These are phyloP conservation scores for Phyllotreta cruciferae DNA, from an alignment of 2,888 invertebrate species.

Conservation along the genomic window DNA sequence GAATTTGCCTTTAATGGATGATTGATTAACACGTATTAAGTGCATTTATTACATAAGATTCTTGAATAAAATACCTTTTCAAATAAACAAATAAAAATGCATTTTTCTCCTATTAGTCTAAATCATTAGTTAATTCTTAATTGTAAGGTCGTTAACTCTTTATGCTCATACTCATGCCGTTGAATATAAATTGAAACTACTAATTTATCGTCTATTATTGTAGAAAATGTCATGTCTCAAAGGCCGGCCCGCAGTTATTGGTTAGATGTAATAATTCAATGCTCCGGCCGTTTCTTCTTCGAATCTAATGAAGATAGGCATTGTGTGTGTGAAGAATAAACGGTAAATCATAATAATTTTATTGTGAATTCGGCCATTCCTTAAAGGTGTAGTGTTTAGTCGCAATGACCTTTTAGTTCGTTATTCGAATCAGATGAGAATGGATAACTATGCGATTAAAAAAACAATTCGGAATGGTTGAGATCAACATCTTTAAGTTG, in stretches of 20 bases:
- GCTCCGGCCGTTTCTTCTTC: slow-evolving; percentile 3
- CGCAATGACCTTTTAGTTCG: slow-evolving; percentile 5
- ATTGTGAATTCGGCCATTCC: slow-evolving; percentile 5
- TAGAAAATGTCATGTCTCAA: slow-evolving; percentile 29
- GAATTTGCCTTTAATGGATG: slow-evolving; percentile 2
- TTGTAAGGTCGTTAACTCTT: slow-evolving; percentile 26
- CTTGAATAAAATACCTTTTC: too few relatives aligned
- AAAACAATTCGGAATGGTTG: background rate
- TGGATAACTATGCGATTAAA: background rate
- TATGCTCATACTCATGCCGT: slow-evolving; percentile 8
- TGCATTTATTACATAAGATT: too few relatives aligned
- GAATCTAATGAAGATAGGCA: slow-evolving; percentile 8
- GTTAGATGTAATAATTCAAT: slow-evolving; percentile 19
- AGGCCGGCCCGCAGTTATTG: slow-evolving; percentile 18
- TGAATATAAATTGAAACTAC: slow-evolving; percentile 22
- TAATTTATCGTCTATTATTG: slow-evolving; percentile 32
- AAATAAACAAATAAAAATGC: background rate
- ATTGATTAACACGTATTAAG: background rate
- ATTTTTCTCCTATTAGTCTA: slow-evolving; percentile 3
- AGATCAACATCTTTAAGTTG: too few relatives aligned
- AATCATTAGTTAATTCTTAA: slow-evolving; percentile 12
- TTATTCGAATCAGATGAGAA: slow-evolving; percentile 1
- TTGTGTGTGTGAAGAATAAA: slow-evolving; percentile 8
- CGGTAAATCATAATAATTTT: slow-evolving; percentile 18
- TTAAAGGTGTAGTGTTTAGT: slow-evolving; percentile 1